Evolutionary conservation across 1,140 invertebrate species (phyloP).

Genomic region (Pogonomyrmex californicus): DNA sequence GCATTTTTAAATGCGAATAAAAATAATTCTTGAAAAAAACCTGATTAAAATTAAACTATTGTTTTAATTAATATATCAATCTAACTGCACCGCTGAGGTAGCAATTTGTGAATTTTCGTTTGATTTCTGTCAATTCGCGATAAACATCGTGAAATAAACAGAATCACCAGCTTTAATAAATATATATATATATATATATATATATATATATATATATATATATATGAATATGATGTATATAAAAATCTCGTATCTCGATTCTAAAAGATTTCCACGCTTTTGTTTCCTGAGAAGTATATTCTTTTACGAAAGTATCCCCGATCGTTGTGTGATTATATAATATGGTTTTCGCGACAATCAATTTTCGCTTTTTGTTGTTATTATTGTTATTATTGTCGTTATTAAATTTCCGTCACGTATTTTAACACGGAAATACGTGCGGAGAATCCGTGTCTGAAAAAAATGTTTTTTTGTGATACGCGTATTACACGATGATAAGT

Average conservation of each 20-base stretch:
- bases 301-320: neutral
- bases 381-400: neutral
- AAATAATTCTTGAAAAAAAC: slow-evolving; percentile 1
- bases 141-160: neutral
- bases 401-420: slow-evolving; percentile 7
- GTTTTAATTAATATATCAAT: neutral
- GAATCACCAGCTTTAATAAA: neutral
- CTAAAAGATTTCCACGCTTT: neutral
- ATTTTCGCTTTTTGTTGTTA: neutral
- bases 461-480: slow-evolving; percentile 14
- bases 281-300: neutral
- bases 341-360: neutral
- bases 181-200: too few species aligned
- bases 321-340: too few species aligned
- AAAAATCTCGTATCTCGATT: neutral
- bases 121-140: neutral
- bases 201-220: too few species aligned
- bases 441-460: neutral
- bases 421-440: neutral
- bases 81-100: neutral
- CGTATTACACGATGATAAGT: neutral
- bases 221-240: neutral
- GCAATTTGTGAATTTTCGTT: neutral
- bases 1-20: neutral
- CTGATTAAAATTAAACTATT: neutral